A percentile compares a stretch with the other conserved stretches of the same genome.
phyloP scores from a whole-genome alignment of 2,797 vertebrate genomes.

The Eulemur rubriventer region DNA sequence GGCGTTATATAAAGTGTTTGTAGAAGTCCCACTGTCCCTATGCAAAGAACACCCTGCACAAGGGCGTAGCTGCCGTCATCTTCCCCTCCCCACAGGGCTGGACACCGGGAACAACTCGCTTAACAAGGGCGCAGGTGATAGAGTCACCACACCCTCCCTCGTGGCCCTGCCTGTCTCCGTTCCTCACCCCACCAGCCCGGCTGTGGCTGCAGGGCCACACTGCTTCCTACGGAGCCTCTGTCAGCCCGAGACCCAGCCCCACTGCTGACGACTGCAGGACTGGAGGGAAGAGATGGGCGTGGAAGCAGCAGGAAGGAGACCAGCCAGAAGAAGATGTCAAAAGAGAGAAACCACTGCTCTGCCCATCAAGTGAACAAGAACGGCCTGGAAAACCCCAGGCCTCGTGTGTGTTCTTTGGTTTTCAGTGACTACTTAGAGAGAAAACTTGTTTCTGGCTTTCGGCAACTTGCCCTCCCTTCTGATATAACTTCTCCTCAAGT shows the following conservation, averaged over 20 bases:
- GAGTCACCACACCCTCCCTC: neutral
- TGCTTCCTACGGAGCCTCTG: neutral
- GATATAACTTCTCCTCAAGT: neutral
- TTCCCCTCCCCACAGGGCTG: neutral
- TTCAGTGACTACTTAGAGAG: neutral
- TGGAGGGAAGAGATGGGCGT: neutral
- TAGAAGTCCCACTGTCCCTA: neutral
- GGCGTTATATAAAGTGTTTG: neutral
- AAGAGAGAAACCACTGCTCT: neutral
- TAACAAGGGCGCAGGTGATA: no score
- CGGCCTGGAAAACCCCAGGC: neutral
- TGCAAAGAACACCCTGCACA: neutral
- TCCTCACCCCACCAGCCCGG: neutral
- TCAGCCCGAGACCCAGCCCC: neutral
- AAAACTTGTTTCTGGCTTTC: neutral
- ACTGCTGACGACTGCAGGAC: neutral
- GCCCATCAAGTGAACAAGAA: rapidly evolving
- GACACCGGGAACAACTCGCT: neutral
- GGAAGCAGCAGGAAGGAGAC: neutral
- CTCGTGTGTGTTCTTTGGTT: neutral
- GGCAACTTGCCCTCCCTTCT: neutral
- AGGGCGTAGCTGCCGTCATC: neutral
- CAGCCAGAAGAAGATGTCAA: neutral
- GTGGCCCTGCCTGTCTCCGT: neutral
- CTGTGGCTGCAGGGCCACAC: neutral